Evolutionary conservation across 2,888 invertebrate genomes (phyloP).

Genomic region (Oegoconia quadripuncta): DNA sequence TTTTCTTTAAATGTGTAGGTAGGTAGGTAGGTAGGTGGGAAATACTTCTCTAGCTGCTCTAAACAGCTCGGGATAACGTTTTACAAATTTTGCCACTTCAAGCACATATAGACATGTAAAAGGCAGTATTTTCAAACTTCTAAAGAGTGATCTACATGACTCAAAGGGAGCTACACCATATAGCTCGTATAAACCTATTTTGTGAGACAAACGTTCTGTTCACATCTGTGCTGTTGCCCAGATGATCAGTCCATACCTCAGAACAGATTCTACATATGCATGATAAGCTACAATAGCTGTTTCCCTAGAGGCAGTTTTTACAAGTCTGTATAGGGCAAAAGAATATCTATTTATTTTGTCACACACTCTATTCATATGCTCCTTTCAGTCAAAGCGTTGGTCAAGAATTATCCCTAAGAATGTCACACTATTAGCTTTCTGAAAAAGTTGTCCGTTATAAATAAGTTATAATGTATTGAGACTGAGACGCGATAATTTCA

Average conservation of each 20-base stretch:
- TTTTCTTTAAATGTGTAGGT: too few species aligned
- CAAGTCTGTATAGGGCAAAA: conserved; percentile 6
- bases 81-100: not conserved
- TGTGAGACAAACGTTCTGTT: conserved; percentile 6
- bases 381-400: conserved; percentile 1
- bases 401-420: conserved; percentile 5
- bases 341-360: conserved; percentile 4
- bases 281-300: too few species aligned
- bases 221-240: conserved; percentile 1
- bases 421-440: not conserved
- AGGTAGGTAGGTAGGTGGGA: too few species aligned
- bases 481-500: too few species aligned
- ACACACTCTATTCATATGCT: conserved; percentile 2
- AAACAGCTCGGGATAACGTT: too few species aligned
- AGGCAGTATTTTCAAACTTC: conserved; percentile 22
- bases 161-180: conserved; percentile 2
- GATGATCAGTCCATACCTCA: conserved; percentile 2
- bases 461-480: too few species aligned
- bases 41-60: too few species aligned
- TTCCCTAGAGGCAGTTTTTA: not conserved
- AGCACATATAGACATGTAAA: conserved; percentile 3
- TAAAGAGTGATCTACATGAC: conserved; percentile 17
- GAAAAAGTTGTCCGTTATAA: not conserved
- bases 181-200: conserved; percentile 8
- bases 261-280: conserved; percentile 2